Base-by-base conservation (phyloP, 1,140 invertebrate genomes). In the Vanessa tameamea region DNA sequence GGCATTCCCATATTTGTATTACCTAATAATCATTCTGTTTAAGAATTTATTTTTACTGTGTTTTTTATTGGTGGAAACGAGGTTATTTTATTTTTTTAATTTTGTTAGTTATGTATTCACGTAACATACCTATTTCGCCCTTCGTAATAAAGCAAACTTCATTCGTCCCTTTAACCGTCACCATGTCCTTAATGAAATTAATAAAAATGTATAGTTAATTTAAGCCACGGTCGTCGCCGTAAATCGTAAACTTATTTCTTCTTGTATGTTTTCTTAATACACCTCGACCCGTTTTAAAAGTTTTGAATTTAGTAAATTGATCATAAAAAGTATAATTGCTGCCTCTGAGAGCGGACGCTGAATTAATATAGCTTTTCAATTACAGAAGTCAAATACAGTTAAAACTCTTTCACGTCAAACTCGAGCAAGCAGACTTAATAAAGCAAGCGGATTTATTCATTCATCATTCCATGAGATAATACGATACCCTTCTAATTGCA, bases 231-330 rank as follows among this genome's bases (percentile, higher is more conserved):
- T 48, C 72, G 20, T 72, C 73, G 53, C 78, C 77, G 80, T 82
- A 78, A 82, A 47, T 69, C 75, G 72, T 84, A 78, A 82, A 82
- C 74, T 31, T 51, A 76, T 82, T 80, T 80, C 20, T 82, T 74
- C 37, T 72, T 77, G 71, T 73, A 48, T 81, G 75, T 79, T 80
- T 74, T 73, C 72, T 63, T 57, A 76, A 73, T 50, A 12, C 61
- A 64, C 57, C 64, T 20, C 53, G 16, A 23, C 57, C 76, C 72
- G 68, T 61, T 31, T 47, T 80, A 75, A 76, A 78, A 67, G 65
- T 61, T 77, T 78, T 66, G 70, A 77, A 76, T 78, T 79, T 65
- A 72, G 50, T 77, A 77, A 83, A 81, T 83, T 81, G 81, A 74
- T 77, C 83, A 78, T 85, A 83, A 85, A 75, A 67, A 64, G 50